Evolutionary conservation across 2,113 vertebrate genomes (phyloP).

Genomic region (Strix uralensis): DNA sequence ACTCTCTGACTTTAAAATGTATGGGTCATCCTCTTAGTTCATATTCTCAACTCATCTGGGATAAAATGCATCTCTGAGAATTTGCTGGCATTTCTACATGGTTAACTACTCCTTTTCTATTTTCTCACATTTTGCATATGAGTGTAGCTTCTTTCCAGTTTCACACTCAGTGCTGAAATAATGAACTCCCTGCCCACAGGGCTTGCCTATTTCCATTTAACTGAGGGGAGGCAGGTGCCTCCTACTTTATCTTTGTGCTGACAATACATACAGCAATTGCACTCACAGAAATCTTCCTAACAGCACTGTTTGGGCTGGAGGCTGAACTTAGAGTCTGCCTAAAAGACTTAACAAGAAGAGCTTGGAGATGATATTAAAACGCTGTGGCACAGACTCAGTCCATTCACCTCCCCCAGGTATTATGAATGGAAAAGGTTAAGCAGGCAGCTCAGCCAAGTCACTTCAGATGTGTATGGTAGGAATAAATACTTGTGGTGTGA

Average conservation of each 20-base stretch:
- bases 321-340: neutral
- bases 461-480: neutral
- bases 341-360: neutral
- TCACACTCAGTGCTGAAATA: neutral
- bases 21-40: neutral
- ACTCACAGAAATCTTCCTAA: neutral
- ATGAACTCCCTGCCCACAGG: neutral
- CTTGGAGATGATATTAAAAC: neutral
- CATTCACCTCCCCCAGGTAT: neutral
- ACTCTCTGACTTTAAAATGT: neutral
- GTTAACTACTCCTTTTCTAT: neutral
- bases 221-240: neutral
- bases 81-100: neutral
- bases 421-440: neutral
- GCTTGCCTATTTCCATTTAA: neutral
- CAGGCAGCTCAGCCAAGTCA: neutral
- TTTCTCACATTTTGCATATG: neutral
- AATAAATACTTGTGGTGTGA: neutral
- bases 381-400: neutral
- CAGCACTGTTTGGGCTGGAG: neutral
- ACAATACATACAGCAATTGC: neutral
- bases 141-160: neutral
- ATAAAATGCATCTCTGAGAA: neutral
- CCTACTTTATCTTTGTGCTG: neutral
- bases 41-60: neutral